Base-by-base conservation (phyloP, 2,797 vertebrate genomes). In the Allobates femoralis region DNA sequence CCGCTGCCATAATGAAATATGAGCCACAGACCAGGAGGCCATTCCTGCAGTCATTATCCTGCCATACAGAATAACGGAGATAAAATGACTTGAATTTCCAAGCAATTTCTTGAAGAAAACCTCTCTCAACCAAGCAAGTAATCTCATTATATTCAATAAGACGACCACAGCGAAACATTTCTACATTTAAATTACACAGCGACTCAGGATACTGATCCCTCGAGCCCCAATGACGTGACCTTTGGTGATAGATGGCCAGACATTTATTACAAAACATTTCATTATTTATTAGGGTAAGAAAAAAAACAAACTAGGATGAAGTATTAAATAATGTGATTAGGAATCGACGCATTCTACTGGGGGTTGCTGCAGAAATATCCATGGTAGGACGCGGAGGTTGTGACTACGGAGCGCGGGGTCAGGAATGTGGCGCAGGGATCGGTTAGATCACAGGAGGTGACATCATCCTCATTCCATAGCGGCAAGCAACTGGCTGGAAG, bases 401-500 rank as follows among this genome's bases (percentile, higher is more conserved):
- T 58, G 76, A 37, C 14, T 23, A 21, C 21, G 56, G 5, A 78
- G 76, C n/a, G 71, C 12, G n/a, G 41, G 71, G 76, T 60, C 37
- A 79, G 37, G 76, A 73, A 56, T 71, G 19, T 46, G 67, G 66
- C 67, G n/a, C 67, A 30, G 23, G n/a, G 67, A 46, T 30, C 50
- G 73, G 66, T 37, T 83, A 41, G 34, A 83, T 83, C 66, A 58
- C 50, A 83, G 67, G 64, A 7, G 11, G 37, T 83, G 81, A 83
- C 81, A 83, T 83, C 81, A 83, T 83, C 64, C 19, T 67, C 80
- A 81, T 81, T 81, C 81, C 67, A 74, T 5, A 8, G 26, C 53
- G n/a, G 66, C 51, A 28, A 37, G 32, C 41, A 64, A 26, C 23
- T 73, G 50, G 81, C 67, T 83, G 67, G 67, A 74, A 82, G 56